A percentile compares a stretch with the other conserved stretches of the same genome.
Evolutionary conservation across 2,113 vertebrate genomes (phyloP).

Genomic region (Leuciscus idus): DNA sequence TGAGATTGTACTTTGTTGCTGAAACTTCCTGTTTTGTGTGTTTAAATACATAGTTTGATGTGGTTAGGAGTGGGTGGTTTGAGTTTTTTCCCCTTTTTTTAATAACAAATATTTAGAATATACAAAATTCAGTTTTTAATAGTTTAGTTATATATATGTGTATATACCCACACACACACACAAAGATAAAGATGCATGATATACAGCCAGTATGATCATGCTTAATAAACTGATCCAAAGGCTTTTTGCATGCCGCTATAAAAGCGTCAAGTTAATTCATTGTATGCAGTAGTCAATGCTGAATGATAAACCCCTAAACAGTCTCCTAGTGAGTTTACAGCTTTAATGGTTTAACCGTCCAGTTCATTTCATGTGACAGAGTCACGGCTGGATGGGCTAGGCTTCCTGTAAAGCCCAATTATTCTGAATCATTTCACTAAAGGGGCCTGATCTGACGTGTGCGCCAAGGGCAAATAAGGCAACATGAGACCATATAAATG

Average conservation of each 20-base stretch:
- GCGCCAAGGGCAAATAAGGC: slow-evolving; percentile 67
- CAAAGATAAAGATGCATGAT: no score
- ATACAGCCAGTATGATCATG: not conserved
- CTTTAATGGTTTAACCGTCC: slow-evolving; percentile 62
- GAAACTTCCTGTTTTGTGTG: not conserved
- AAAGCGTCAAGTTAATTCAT: slow-evolving; percentile 40
- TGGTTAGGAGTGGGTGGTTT: not conserved
- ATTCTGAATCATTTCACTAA: slow-evolving; percentile 83
- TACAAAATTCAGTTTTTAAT: not conserved
- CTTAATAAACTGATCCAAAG: slow-evolving; percentile 1
- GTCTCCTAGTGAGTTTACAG: slow-evolving; percentile 62
- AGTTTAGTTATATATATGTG: not conserved
- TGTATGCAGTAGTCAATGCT: slow-evolving; percentile 35
- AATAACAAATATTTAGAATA: not conserved
- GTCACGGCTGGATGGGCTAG: slow-evolving; percentile 44
- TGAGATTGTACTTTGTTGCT: not conserved
- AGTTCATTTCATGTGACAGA: slow-evolving; percentile 53
- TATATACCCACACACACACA: no score
- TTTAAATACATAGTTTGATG: not conserved
- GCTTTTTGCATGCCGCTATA: slow-evolving; percentile 45
- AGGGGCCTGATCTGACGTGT: slow-evolving; percentile 66
- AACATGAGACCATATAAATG: slow-evolving; percentile 66
- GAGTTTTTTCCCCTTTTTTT: not conserved
- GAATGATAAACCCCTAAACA: slow-evolving; percentile 52
- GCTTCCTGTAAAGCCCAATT: slow-evolving; percentile 72